Conservation (phyloP, 2,888 invertebrate species). For the Willowsia nigromaculata region DNA sequence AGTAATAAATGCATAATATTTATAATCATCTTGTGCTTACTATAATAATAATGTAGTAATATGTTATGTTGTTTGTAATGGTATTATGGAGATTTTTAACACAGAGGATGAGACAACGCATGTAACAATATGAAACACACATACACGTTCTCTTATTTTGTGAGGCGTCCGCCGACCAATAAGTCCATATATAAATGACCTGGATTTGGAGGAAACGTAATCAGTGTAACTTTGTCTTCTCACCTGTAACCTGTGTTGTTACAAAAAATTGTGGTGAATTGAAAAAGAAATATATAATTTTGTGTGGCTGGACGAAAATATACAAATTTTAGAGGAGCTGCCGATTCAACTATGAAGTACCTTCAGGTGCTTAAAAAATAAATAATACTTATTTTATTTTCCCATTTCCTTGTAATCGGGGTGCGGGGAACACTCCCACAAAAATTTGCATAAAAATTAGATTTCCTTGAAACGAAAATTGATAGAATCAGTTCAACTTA, state of each 20-base stretch:
- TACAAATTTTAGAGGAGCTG: neutral
- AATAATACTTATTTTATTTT: conserved; percentile 24
- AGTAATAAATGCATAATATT: conserved; percentile 28
- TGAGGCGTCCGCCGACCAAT: conserved; percentile 1
- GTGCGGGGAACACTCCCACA: neutral
- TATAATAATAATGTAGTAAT: conserved; percentile 24
- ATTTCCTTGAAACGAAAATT: neutral
- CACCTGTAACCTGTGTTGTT: conserved; percentile 63
- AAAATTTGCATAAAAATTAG: conserved; percentile 12
- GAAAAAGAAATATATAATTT: neutral
- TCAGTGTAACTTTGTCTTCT: conserved; percentile 68
- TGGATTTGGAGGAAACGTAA: conserved; percentile 65
- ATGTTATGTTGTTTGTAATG: conserved; percentile 43
- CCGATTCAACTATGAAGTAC: conserved; percentile 35
- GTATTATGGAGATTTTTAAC: conserved; percentile 32
- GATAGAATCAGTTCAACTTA: neutral
- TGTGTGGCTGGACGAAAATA: conserved; percentile 52
- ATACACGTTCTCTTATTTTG: neutral
- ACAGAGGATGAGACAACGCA: neutral
- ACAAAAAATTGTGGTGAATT: conserved; percentile 37
- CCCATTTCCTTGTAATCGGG: conserved; percentile 7
- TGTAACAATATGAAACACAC: neutral
- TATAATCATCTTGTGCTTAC: conserved; percentile 22
- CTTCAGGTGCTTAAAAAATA: conserved; percentile 49
- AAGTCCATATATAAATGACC: conserved; percentile 67